A percentile compares a stretch with the other conserved stretches of the same genome.
phyloP scores from a whole-genome alignment of 1,140 invertebrate species.

The Asbolus verrucosus region DNA sequence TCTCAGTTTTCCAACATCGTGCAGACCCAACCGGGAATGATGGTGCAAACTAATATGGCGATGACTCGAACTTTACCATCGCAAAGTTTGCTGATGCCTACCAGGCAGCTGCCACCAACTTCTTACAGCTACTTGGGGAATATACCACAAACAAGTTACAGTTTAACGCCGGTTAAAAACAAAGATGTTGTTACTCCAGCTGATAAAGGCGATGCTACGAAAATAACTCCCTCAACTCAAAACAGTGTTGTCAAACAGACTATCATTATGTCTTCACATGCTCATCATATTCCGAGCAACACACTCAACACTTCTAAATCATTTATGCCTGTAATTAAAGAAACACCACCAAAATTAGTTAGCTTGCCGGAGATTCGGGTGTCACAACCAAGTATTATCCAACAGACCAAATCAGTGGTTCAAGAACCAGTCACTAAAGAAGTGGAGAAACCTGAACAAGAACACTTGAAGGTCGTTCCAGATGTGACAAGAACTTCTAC shows the following conservation, averaged over 20 bases:
- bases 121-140: slow-evolving; percentile 46
- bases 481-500: slow-evolving; percentile 63
- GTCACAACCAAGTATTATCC: slow-evolving; percentile 5
- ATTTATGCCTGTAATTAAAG: slow-evolving; percentile 62
- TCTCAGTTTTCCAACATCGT: slow-evolving; percentile 15
- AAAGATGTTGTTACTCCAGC: slow-evolving; percentile 36
- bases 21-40: slow-evolving; percentile 50
- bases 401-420: slow-evolving; percentile 11
- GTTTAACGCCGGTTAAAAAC: not conserved
- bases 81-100: slow-evolving; percentile 50
- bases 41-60: slow-evolving; percentile 48
- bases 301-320: slow-evolving; percentile 48
- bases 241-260: slow-evolving; percentile 55
- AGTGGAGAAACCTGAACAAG: slow-evolving; percentile 8
- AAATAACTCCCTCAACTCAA: not conserved
- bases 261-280: slow-evolving; percentile 51
- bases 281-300: slow-evolving; percentile 27
- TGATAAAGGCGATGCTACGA: not conserved
- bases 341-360: slow-evolving; percentile 50
- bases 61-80: slow-evolving; percentile 19
- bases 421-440: not conserved
- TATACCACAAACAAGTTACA: slow-evolving; percentile 44
- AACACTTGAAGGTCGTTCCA: not conserved
- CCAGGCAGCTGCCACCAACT: slow-evolving; percentile 44
- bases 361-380: slow-evolving; percentile 17